A percentile compares a stretch with the other conserved stretches of the same genome.
These are phyloP conservation scores for Neoitamus cyanurus DNA, from an alignment of 2,888 invertebrate species.

Conservation along the genomic window DNA sequence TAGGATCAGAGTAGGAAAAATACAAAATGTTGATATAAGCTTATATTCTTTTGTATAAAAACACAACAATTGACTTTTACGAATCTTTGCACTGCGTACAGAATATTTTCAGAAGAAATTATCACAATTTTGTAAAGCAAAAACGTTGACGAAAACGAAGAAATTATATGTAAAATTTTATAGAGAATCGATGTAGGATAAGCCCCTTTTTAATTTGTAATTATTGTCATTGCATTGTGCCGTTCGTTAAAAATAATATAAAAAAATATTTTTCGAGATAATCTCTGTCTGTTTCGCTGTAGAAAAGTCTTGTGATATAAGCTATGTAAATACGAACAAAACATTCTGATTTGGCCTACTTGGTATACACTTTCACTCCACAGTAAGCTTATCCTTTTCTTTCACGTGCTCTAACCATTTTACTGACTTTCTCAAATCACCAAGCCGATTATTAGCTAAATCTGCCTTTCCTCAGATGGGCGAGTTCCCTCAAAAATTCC, in stretches of 20 bases:
- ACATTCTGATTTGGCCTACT: not conserved
- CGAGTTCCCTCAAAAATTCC: conserved; percentile 69
- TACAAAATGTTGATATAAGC: not conserved
- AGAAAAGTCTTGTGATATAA: not conserved
- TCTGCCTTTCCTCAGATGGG: conserved; percentile 62
- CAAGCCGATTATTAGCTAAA: not conserved
- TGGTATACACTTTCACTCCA: not conserved
- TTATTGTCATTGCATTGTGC: not conserved
- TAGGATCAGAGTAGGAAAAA: not conserved
- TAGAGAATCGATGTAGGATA: not conserved
- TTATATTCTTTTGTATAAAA: not conserved
- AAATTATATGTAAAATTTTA: too few relatives aligned
- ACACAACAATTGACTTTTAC: not conserved
- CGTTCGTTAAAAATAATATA: not conserved
- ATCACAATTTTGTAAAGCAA: not conserved
- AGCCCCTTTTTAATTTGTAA: not conserved
- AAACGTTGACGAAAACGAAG: too few relatives aligned
- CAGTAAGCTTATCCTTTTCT: not conserved
- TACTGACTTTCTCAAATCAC: not conserved
- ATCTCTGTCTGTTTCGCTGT: not conserved
- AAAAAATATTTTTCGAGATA: not conserved
- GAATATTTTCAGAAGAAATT: not conserved
- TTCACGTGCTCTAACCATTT: not conserved
- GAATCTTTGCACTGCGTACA: not conserved
- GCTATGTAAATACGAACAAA: not conserved